A percentile compares a stretch with the other conserved stretches of the same genome.
Evolutionary conservation across 2,113 vertebrate genomes (phyloP).

Genomic region (Lucifuga dentata): DNA sequence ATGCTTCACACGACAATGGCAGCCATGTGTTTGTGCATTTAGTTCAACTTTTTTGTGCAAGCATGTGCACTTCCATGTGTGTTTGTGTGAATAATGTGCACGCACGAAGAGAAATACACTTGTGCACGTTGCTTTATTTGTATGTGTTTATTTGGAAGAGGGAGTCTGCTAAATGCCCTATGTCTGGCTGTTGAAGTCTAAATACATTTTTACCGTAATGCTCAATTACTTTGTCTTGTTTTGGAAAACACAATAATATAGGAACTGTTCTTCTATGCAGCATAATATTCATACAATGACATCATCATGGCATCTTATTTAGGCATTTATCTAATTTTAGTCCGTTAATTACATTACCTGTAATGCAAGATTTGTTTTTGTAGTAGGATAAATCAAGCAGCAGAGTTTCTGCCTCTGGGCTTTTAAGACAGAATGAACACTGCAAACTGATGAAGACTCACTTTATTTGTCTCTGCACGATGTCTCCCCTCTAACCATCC

Average conservation of each 20-base stretch:
- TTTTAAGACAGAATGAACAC: slow-evolving; percentile 15
- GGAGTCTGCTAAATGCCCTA: neutral
- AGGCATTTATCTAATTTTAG: neutral
- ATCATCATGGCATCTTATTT: slow-evolving; percentile 8
- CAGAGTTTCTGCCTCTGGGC: slow-evolving; percentile 17
- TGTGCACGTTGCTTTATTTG: neutral
- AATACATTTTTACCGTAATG: slow-evolving; percentile 16
- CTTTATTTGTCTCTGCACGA: slow-evolving; percentile 15
- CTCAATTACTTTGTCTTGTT: slow-evolving; percentile 19
- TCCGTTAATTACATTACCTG: slow-evolving; percentile 3
- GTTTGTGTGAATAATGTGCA: neutral
- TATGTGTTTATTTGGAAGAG: neutral
- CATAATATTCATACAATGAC: neutral
- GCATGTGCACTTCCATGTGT: too few species aligned
- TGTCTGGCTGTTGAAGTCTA: slow-evolving; percentile 1
- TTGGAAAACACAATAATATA: slow-evolving; percentile 17
- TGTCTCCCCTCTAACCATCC: neutral
- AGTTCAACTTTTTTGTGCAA: too few species aligned
- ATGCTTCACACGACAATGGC: neutral
- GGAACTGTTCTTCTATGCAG: slow-evolving; percentile 18
- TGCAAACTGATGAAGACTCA: slow-evolving; percentile 5
- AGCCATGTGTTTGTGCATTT: too few species aligned
- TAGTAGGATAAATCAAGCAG: slow-evolving; percentile 11
- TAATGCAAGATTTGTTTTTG: neutral
- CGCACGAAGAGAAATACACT: neutral